Evolutionary conservation across 2,797 vertebrate genomes (phyloP), one percentile per base, ranked within the genome.

Genomic region (Miopithecus talapoin): DNA sequence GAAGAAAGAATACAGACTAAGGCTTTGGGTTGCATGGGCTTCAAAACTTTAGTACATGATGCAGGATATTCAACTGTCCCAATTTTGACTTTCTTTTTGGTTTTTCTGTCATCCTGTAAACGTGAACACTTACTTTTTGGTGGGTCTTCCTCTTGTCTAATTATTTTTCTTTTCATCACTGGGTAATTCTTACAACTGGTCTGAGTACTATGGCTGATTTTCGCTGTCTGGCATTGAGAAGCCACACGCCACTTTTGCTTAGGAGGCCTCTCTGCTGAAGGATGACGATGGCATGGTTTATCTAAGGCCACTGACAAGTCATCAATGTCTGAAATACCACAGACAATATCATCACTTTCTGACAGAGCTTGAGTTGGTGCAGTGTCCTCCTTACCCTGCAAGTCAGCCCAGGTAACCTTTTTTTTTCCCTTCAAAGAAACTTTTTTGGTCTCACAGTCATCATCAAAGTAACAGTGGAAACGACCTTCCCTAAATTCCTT

Each of bases 381-480:
- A 84, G 55, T 61, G 95, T 91, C 74, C 94, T 79, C 94, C 64
- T 68, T 68, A 68, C 33, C 64, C 96, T 79, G 96, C 48, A 78
- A 81, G 72, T 61, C 97, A 79, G 74, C 78, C 64, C 64, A 22
- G 21, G 84, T 46, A 89, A 83, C 53, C 50, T 70, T 46, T 26
- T 97, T 98, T 61, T 41, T 97, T 97, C 95, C 95, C 98, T 97
- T 97, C 78, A 72, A 94, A 41, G 19, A 2, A 61, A 22, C 26
- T 46, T 93, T 70, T 96, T 98, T 98, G 70, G 97, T 98, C 48
- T 98, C 92, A 0, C 99, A 99, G 93, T 99, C 99, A 0, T 98
- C 99, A 97, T 99, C 99, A 76, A 99, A 99, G 98, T 99, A 99
- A 98, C 99, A 99, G 93, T 98, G 98, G 97, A 99, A 99, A 68